Evolutionary conservation across 2,797 vertebrate genomes (phyloP).

Genomic region (Anabacerthia variegaticeps): DNA sequence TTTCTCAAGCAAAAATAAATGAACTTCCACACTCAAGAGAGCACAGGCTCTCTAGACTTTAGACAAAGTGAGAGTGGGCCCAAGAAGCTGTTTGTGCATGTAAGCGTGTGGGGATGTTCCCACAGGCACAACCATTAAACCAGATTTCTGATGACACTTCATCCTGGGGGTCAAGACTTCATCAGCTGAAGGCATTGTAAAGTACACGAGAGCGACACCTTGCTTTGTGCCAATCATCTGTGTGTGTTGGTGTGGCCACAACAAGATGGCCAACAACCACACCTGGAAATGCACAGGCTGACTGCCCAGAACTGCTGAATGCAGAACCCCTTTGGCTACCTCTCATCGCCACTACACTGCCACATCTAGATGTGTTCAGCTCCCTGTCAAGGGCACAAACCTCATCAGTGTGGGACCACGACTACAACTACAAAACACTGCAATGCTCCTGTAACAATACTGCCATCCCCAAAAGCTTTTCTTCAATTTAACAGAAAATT

Average conservation of each 20-base stretch:
- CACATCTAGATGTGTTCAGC: not conserved
- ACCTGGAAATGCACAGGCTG: not conserved
- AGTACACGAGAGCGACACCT: rapidly evolving
- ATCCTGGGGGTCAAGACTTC: not conserved
- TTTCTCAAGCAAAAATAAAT: not conserved
- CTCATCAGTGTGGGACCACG: not conserved
- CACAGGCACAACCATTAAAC: not conserved
- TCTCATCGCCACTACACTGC: not conserved
- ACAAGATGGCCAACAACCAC: not conserved
- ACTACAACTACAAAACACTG: not conserved
- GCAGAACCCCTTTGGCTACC: not conserved
- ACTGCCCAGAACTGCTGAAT: not conserved
- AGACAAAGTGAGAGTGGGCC: not conserved
- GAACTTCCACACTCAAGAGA: not conserved
- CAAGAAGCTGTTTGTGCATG: not conserved
- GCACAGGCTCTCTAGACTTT: not conserved
- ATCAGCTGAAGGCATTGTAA: not conserved
- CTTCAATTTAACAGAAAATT: not conserved
- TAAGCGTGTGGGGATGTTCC: not conserved
- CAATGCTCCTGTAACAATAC: not conserved
- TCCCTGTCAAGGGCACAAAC: not conserved
- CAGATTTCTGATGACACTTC: not conserved
- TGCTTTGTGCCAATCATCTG: not conserved
- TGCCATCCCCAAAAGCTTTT: not conserved
- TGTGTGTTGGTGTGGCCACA: not conserved